These are phyloP conservation scores for Ciconia maguari DNA, from an alignment of 2,113 vertebrate species.

Conservation along the genomic window DNA sequence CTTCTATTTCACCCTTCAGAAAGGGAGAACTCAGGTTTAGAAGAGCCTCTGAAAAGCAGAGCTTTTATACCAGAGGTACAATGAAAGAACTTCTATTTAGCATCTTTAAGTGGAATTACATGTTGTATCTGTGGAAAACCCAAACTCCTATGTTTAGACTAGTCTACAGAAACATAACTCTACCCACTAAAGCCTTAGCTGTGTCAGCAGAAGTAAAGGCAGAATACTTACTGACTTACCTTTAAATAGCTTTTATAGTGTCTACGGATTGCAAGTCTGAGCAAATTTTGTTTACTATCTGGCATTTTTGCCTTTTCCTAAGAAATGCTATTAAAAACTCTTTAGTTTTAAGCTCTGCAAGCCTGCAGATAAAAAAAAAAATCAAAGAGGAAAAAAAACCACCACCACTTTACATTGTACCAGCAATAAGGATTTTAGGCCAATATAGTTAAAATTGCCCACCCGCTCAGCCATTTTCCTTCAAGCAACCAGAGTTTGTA, in stretches of 20 bases:
- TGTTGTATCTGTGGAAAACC: neutral
- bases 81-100: neutral
- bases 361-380: neutral
- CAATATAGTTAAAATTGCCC: neutral
- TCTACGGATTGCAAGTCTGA: neutral
- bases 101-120: neutral
- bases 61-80: neutral
- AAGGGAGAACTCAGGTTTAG: neutral
- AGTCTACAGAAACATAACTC: neutral
- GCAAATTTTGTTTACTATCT: neutral
- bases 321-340: neutral
- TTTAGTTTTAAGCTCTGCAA: neutral
- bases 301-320: neutral
- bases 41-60: neutral
- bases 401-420: neutral
- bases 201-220: neutral
- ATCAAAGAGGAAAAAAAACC: neutral
- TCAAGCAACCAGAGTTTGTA: neutral
- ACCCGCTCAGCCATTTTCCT: neutral
- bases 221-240: neutral
- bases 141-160: neutral
- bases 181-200: neutral
- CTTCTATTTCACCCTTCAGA: neutral
- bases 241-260: neutral
- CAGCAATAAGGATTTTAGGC: neutral